A percentile compares a stretch with the other conserved stretches of the same genome.
Evolutionary conservation across 2,113 vertebrate species (phyloP).

Genomic region (Hirundichthys speculiger): DNA sequence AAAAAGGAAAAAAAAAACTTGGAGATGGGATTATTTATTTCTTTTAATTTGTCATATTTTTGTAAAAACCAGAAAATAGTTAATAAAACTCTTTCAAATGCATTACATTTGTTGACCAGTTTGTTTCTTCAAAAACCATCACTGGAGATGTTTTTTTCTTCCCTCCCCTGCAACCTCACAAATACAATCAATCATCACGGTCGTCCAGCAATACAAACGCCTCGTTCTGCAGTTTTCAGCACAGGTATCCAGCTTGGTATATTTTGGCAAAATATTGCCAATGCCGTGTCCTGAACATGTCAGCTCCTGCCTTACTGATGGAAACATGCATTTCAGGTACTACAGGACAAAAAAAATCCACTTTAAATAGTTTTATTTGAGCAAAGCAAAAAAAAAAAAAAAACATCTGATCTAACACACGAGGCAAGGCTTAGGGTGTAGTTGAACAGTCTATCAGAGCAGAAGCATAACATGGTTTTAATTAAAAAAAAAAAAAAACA

Average conservation of each 20-base stretch:
- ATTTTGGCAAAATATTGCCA: no score
- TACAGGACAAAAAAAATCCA: conserved; percentile 27
- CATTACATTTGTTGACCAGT: conserved; percentile 33
- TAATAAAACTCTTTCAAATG: conserved; percentile 91
- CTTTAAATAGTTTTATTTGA: conserved; percentile 73
- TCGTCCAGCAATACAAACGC: no score
- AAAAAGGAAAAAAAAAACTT: conserved; percentile 70
- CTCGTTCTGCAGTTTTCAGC: no score
- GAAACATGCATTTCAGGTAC: conserved; percentile 16
- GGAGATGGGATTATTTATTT: conserved; percentile 90
- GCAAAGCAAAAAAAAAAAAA: conserved; percentile 71
- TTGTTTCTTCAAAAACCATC: background rate
- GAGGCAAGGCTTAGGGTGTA: conserved; percentile 54
- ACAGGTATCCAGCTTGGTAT: no score
- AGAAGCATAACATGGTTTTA: conserved; percentile 41
- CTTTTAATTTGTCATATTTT: conserved; percentile 99
- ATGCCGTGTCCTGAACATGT: no score
- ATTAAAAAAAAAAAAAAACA: conserved; percentile 26
- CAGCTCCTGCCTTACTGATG: no score
- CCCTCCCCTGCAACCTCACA: no score
- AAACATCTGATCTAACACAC: conserved; percentile 53
- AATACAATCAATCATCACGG: no score
- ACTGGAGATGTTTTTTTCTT: background rate
- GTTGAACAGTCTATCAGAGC: conserved; percentile 63
- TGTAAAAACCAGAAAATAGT: conserved; percentile 96